Evolutionary conservation across 2,113 vertebrate genomes (phyloP).

Genomic region (Notarius quadriscutis): DNA sequence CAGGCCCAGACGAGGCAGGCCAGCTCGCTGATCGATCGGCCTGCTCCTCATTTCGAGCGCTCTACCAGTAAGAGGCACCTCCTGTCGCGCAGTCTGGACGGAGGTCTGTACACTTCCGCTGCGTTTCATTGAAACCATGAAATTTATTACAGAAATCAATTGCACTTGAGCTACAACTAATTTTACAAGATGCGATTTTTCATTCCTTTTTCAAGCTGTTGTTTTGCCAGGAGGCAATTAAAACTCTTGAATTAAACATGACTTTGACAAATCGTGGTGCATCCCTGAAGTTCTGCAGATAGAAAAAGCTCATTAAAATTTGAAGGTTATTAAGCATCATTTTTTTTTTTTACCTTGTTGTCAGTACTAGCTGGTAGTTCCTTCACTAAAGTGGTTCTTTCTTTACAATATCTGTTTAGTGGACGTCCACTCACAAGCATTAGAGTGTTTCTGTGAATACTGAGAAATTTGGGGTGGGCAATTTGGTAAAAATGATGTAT

Average conservation of each 20-base stretch:
- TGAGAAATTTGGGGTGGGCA: no score
- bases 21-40: slow-evolving; percentile 92
- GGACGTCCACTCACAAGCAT: neutral
- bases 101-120: slow-evolving; percentile 75
- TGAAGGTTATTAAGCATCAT: slow-evolving; percentile 16
- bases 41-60: slow-evolving; percentile 93
- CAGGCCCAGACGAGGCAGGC: slow-evolving; percentile 96
- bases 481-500: no score
- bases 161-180: neutral
- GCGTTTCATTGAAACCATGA: neutral
- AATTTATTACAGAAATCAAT: neutral
- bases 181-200: slow-evolving; percentile 6
- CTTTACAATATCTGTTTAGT: neutral
- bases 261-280: neutral
- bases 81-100: slow-evolving; percentile 94
- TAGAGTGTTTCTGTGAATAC: no score
- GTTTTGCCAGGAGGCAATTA: slow-evolving; percentile 36
- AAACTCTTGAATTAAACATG: slow-evolving; percentile 34
- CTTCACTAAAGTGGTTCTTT: neutral
- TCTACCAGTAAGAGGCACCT: slow-evolving; percentile 95
- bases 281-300: slow-evolving; percentile 25
- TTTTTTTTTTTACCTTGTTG: slow-evolving; percentile 6
- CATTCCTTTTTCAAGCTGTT: slow-evolving; percentile 1
- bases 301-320: slow-evolving; percentile 26
- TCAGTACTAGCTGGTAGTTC: neutral